Conservation (phyloP, 2,888 invertebrate species). For the Eulithis testata region DNA sequence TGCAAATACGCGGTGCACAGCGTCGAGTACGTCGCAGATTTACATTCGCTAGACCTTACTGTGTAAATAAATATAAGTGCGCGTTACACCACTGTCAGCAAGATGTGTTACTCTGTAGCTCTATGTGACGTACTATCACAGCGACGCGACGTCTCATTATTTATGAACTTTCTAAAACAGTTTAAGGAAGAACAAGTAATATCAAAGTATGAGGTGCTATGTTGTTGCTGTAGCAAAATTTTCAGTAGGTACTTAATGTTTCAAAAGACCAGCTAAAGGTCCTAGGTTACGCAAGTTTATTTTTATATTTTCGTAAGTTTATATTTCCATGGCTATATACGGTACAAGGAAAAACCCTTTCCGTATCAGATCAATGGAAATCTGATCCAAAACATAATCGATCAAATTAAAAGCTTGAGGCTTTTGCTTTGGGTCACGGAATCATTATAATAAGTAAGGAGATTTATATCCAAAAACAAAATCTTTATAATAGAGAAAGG, state of each 20-base stretch:
- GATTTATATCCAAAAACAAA: slow-evolving; percentile 8
- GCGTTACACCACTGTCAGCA: slow-evolving; percentile 46
- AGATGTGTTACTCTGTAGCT: slow-evolving; percentile 25
- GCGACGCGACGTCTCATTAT: slow-evolving; percentile 8
- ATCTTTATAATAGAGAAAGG: slow-evolving; percentile 3
- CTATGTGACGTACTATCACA: slow-evolving; percentile 2
- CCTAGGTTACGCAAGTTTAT: too few species aligned
- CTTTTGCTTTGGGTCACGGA: slow-evolving; percentile 3
- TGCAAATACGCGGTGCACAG: slow-evolving; percentile 67
- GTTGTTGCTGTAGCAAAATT: not conserved
- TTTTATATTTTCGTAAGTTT: too few species aligned
- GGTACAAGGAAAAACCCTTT: too few species aligned
- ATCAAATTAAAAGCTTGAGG: slow-evolving; percentile 3
- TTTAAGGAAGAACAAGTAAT: slow-evolving; percentile 4
- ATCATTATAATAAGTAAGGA: not conserved
- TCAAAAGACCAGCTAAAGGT: too few species aligned
- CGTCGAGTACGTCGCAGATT: slow-evolving; percentile 63
- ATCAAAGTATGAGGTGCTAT: not conserved
- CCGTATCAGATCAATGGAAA: too few species aligned
- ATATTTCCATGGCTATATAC: too few species aligned
- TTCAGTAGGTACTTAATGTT: not conserved
- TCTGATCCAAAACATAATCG: too few species aligned
- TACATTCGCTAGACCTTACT: slow-evolving; percentile 59
- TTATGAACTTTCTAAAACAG: slow-evolving; percentile 12
- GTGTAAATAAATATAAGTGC: slow-evolving; percentile 52